phyloP scores from a whole-genome alignment of 1,140 invertebrate species.

The Meloidogyne floridensis region DNA sequence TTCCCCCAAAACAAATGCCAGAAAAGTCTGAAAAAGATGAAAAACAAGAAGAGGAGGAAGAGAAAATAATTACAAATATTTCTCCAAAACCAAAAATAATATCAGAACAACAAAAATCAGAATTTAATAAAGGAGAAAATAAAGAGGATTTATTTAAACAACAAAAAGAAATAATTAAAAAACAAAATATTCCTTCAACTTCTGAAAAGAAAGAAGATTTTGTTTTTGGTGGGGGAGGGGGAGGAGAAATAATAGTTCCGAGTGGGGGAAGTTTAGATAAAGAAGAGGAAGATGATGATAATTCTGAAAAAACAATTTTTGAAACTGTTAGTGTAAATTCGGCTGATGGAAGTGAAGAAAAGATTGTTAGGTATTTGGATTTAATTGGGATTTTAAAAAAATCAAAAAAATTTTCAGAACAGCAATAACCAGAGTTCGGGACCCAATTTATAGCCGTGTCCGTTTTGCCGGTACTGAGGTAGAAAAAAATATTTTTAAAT shows the following conservation, averaged over 20 bases:
- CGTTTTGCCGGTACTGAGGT: constrained; percentile 60
- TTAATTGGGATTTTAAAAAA: neutral
- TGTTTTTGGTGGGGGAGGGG: neutral
- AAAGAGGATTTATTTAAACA: neutral
- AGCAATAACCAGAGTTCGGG: constrained; percentile 55
- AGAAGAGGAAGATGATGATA: neutral
- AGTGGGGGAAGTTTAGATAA: neutral
- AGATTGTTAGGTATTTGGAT: neutral
- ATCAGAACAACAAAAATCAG: neutral
- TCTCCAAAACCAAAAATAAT: too few relatives aligned
- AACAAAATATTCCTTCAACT: neutral
- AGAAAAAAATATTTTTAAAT: constrained; percentile 1
- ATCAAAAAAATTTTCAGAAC: constrained; percentile 38
- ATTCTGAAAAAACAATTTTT: constrained; percentile 6
- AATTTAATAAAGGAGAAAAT: neutral
- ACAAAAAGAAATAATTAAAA: neutral
- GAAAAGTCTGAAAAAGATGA: neutral
- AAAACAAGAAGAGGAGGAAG: neutral
- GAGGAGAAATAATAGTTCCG: neutral
- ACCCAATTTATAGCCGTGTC: constrained; percentile 58
- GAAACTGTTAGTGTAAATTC: constrained; percentile 2
- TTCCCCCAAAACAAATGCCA: neutral
- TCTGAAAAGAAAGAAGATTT: neutral
- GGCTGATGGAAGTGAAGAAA: constrained; percentile 9
- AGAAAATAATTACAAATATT: too few relatives aligned